Evolutionary conservation across 2,888 invertebrate genomes (phyloP).

Genomic region (Drosophila multiciliata): DNA sequence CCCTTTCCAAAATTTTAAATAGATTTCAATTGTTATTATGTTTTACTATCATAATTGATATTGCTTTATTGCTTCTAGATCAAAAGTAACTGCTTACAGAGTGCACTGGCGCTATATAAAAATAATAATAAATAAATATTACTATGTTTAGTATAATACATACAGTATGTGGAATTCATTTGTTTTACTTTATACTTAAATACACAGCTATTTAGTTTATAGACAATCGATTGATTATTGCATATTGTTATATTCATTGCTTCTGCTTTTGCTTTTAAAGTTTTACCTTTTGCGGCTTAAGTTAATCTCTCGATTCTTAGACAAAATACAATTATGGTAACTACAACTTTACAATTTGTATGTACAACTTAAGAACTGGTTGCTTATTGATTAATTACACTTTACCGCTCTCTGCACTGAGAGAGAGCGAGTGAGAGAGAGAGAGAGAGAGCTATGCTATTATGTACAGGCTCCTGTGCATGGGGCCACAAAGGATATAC

Average conservation of each 20-base stretch:
- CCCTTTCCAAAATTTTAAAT: not conserved
- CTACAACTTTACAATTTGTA: constrained; percentile 66
- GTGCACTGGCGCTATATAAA: constrained; percentile 45
- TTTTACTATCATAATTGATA: constrained; percentile 62
- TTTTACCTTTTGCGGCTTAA: constrained; percentile 45
- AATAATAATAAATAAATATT: constrained; percentile 77
- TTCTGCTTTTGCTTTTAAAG: constrained; percentile 18
- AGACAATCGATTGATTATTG: constrained; percentile 23
- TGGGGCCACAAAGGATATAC: constrained; percentile 37
- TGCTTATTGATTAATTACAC: constrained; percentile 12
- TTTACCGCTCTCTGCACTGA: not conserved
- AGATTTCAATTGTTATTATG: constrained; percentile 1
- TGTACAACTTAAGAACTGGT: constrained; percentile 59
- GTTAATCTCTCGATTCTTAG: constrained; percentile 37
- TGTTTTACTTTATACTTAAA: constrained; percentile 37
- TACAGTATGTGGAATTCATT: constrained; percentile 35
- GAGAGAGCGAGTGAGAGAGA: not conserved
- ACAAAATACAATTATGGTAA: constrained; percentile 75
- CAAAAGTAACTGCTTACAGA: constrained; percentile 63
- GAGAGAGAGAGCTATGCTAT: constrained; percentile 35
- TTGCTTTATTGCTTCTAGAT: constrained; percentile 74
- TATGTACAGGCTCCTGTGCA: constrained; percentile 49
- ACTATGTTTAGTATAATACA: constrained; percentile 44
- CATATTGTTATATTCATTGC: constrained; percentile 10
- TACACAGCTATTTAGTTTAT: constrained; percentile 34